These are phyloP conservation scores for Scaptodrosophila latifasciaeformis DNA, from an alignment of 2,888 invertebrate species.

Conservation along the genomic window DNA sequence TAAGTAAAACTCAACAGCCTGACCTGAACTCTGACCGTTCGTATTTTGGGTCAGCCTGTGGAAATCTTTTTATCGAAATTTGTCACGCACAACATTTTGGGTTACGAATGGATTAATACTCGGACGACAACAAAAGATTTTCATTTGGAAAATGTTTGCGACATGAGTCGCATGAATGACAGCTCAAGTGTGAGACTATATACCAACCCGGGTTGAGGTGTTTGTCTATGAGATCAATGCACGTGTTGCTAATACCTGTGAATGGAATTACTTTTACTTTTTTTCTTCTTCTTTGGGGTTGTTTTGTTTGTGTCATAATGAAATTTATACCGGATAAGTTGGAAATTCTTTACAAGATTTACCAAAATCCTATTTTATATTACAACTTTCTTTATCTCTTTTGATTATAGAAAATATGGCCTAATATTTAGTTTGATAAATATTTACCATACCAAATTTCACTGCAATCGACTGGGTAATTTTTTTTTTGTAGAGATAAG, in stretches of 20 bases:
- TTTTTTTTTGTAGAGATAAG: no score
- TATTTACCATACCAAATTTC: no score
- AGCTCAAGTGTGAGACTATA: constrained; percentile 25
- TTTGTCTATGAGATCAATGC: constrained; percentile 25
- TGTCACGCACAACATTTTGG: constrained; percentile 62
- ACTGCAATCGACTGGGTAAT: no score
- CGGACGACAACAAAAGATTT: constrained; percentile 62
- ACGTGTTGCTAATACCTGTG: constrained; percentile 59
- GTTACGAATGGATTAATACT: constrained; percentile 60
- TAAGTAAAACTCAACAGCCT: neutral
- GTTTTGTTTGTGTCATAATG: no score
- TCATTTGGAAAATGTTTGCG: constrained; percentile 66
- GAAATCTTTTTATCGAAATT: constrained; percentile 60
- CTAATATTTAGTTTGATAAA: no score
- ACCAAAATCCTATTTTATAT: no score
- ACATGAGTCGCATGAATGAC: constrained; percentile 71
- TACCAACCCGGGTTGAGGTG: neutral
- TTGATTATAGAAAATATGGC: no score
- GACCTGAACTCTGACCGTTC: neutral
- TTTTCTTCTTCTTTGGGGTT: constrained; percentile 4
- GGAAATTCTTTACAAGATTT: no score
- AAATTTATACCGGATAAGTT: no score
- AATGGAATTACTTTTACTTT: constrained; percentile 59
- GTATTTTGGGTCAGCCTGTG: constrained; percentile 13
- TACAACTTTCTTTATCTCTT: no score